phyloP scores from a whole-genome alignment of 2,888 invertebrate genomes.

The Cybosia mesomella region DNA sequence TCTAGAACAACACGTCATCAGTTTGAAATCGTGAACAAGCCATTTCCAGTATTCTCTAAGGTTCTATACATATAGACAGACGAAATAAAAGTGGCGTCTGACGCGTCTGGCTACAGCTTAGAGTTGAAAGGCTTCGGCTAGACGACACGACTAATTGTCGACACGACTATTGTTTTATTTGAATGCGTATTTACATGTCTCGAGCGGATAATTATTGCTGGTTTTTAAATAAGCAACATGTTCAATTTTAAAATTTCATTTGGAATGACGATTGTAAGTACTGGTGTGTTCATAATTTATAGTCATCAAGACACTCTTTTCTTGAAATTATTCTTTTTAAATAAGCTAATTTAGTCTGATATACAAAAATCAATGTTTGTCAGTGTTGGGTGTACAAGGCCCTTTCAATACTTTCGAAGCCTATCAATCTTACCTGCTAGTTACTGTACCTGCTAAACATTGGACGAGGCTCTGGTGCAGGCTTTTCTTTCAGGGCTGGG shows the following conservation, averaged over 20 bases:
- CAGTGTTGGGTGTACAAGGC: too few species aligned
- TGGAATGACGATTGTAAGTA: neutral
- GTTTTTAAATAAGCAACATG: neutral
- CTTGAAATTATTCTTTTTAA: too few species aligned
- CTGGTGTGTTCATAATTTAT: too few species aligned
- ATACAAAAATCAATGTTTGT: too few species aligned
- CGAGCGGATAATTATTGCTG: conserved; percentile 1
- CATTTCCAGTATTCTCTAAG: conserved; percentile 46
- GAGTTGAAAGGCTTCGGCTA: conserved; percentile 80
- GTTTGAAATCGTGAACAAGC: conserved; percentile 9
- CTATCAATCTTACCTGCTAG: too few species aligned
- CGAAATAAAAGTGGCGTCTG: conserved; percentile 78
- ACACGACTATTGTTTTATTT: conserved; percentile 65
- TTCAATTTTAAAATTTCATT: neutral
- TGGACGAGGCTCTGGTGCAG: too few species aligned
- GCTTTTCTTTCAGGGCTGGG: too few species aligned
- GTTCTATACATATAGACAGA: conserved; percentile 54
- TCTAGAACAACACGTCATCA: neutral
- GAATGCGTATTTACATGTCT: conserved; percentile 46
- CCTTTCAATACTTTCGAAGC: too few species aligned
- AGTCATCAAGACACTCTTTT: too few species aligned
- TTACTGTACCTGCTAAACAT: too few species aligned
- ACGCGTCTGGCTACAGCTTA: conserved; percentile 81
- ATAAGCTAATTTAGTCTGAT: too few species aligned
- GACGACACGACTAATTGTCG: conserved; percentile 79